Percentiles rank a stretch among this genome's conserved stretches.
These are phyloP conservation scores for Apogon talboti DNA, from an alignment of 2,797 vertebrate species.

Conservation along the genomic window DNA sequence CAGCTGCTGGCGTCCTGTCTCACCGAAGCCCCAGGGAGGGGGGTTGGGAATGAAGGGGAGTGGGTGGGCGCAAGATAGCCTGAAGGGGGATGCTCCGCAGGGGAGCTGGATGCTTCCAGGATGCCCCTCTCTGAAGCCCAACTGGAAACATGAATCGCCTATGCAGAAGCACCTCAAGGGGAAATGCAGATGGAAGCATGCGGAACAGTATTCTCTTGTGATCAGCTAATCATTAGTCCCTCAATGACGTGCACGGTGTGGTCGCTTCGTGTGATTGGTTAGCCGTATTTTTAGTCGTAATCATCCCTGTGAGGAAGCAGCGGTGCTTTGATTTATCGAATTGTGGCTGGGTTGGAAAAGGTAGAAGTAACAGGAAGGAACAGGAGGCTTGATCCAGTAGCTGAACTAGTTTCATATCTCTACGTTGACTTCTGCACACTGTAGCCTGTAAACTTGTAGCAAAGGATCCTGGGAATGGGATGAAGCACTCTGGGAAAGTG, in stretches of 20 bases:
- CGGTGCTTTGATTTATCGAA: constrained; percentile 27
- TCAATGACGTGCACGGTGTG: constrained; percentile 47
- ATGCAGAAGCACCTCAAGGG: constrained; percentile 65
- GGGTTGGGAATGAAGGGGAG: constrained; percentile 36
- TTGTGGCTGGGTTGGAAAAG: constrained; percentile 20
- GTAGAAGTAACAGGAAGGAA: constrained; percentile 10
- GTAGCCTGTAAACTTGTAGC: constrained; percentile 53
- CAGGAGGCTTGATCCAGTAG: constrained; percentile 27
- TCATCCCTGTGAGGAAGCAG: constrained; percentile 18
- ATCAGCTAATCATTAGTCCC: constrained; percentile 63
- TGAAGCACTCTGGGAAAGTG: constrained; percentile 61
- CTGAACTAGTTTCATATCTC: constrained; percentile 56
- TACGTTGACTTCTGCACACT: constrained; percentile 28
- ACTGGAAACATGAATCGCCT: constrained; percentile 45
- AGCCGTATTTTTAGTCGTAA: constrained; percentile 37
- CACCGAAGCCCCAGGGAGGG: constrained; percentile 58
- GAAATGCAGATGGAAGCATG: constrained; percentile 70
- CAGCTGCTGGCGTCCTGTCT: constrained; percentile 75
- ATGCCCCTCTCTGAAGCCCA: constrained; percentile 62
- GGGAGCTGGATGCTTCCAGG: constrained; percentile 70
- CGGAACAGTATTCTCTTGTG: constrained; percentile 47
- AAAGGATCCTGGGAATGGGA: constrained; percentile 66
- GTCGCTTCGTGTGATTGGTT: constrained; percentile 43
- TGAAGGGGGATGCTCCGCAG: constrained; percentile 65
- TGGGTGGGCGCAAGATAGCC: constrained; percentile 68